phyloP scores from a whole-genome alignment of 2,113 vertebrate genomes.

The Stegastes partitus region DNA sequence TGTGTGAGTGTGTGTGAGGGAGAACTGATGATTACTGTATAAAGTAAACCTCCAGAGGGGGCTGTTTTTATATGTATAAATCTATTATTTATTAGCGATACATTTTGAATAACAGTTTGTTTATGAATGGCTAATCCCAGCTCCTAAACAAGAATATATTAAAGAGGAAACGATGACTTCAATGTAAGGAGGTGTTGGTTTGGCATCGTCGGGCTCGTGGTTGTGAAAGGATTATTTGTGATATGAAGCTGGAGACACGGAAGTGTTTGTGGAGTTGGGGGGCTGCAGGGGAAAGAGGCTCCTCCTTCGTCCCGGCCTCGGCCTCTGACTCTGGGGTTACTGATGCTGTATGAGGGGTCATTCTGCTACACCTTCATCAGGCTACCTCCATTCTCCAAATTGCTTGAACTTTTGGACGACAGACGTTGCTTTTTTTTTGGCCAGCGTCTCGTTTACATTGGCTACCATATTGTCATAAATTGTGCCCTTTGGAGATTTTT shows the following conservation, averaged over 20 bases:
- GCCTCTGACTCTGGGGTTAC: slow-evolving; percentile 42
- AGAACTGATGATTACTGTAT: slow-evolving; percentile 70
- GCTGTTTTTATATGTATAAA: slow-evolving; percentile 81
- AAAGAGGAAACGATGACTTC: slow-evolving; percentile 40
- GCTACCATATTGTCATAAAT: slow-evolving; percentile 15
- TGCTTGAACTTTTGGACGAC: slow-evolving; percentile 53
- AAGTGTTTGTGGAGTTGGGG: slow-evolving; percentile 10
- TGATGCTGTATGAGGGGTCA: slow-evolving; percentile 18
- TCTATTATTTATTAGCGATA: slow-evolving; percentile 85
- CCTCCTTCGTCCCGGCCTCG: background rate
- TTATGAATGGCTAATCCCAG: slow-evolving; percentile 58
- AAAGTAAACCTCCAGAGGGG: slow-evolving; percentile 65
- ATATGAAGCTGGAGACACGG: slow-evolving; percentile 34
- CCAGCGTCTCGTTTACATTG: slow-evolving; percentile 45
- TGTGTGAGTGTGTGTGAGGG: slow-evolving; percentile 26
- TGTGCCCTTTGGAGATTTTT: slow-evolving; percentile 57
- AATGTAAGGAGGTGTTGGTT: slow-evolving; percentile 29
- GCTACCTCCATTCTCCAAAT: slow-evolving; percentile 57
- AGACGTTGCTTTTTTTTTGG: slow-evolving; percentile 1
- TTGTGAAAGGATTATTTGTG: slow-evolving; percentile 21
- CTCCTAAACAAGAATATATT: slow-evolving; percentile 40
- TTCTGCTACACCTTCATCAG: slow-evolving; percentile 37
- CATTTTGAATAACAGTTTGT: slow-evolving; percentile 75
- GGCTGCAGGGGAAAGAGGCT: background rate
- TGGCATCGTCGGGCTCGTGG: slow-evolving; percentile 1